Evolutionary conservation across 2,113 vertebrate species (phyloP).

Genomic region (Progne subis): DNA sequence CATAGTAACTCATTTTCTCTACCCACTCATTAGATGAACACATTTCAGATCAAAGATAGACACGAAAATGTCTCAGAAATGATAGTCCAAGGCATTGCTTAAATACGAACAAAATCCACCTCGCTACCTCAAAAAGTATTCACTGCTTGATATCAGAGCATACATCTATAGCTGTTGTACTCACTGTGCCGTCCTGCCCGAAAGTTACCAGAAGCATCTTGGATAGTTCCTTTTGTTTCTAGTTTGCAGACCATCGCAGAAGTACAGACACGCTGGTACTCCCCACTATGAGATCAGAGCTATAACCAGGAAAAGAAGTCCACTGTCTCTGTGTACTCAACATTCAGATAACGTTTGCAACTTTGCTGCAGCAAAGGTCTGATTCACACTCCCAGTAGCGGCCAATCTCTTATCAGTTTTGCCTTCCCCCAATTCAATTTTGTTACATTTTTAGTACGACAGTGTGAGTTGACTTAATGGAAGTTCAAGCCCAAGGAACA

Average conservation of each 20-base stretch:
- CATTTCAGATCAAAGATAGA: slow-evolving; percentile 39
- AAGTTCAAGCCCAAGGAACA: background rate
- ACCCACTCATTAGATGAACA: slow-evolving; percentile 44
- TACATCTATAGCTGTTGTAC: background rate
- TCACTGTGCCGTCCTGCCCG: background rate
- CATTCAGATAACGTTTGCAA: background rate
- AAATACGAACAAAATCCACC: background rate
- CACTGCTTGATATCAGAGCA: background rate
- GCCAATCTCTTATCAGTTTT: background rate
- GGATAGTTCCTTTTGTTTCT: background rate
- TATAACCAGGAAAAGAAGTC: background rate
- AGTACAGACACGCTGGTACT: background rate
- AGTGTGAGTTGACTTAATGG: background rate
- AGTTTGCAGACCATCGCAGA: background rate
- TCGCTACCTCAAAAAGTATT: background rate
- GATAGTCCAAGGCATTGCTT: background rate
- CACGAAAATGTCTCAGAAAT: background rate
- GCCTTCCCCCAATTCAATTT: background rate
- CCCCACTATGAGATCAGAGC: background rate
- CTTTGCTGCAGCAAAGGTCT: background rate
- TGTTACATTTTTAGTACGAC: background rate
- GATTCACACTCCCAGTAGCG: background rate
- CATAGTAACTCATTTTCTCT: slow-evolving; percentile 54
- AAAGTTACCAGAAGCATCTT: background rate
- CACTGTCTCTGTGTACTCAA: background rate